Conservation (phyloP, 1,140 invertebrate genomes). For the Aphelenchoides avenae region DNA sequence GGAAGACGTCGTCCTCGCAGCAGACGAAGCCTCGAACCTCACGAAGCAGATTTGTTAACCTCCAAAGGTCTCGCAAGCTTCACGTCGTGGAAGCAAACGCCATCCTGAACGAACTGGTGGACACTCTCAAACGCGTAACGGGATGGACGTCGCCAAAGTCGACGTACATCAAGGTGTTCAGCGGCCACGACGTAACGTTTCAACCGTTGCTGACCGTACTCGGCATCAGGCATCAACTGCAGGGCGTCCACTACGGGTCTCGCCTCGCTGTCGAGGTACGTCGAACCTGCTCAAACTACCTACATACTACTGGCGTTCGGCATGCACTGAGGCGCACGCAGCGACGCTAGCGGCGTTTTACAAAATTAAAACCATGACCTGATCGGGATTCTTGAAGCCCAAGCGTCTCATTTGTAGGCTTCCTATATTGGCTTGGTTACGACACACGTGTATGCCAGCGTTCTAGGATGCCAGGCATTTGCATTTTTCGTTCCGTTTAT, state of each 20-base stretch:
- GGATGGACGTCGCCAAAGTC: not conserved
- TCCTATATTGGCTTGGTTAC: too few species aligned
- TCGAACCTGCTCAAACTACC: not conserved
- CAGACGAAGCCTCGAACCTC: slow-evolving; percentile 7
- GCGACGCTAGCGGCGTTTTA: too few species aligned
- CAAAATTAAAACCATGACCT: too few species aligned
- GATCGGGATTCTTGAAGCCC: too few species aligned
- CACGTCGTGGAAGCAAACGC: slow-evolving; percentile 27
- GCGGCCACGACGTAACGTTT: slow-evolving; percentile 33
- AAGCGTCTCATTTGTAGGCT: too few species aligned
- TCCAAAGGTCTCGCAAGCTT: slow-evolving; percentile 6
- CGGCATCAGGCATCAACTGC: slow-evolving; percentile 16
- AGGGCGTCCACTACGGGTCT: slow-evolving; percentile 24
- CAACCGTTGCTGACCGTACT: slow-evolving; percentile 21
- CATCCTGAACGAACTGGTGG: slow-evolving; percentile 15
- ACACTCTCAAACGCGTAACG: not conserved
- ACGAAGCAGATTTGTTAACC: slow-evolving; percentile 16
- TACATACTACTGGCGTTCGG: too few species aligned
- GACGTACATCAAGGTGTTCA: slow-evolving; percentile 21
- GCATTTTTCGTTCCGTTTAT: too few species aligned
- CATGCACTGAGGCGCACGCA: too few species aligned
- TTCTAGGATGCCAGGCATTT: too few species aligned
- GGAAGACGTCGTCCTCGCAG: slow-evolving; percentile 12
- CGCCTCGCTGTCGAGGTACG: slow-evolving; percentile 29
- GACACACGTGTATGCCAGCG: too few species aligned